phyloP scores from a whole-genome alignment of 2,113 vertebrate species.

The Elgaria multicarinata region DNA sequence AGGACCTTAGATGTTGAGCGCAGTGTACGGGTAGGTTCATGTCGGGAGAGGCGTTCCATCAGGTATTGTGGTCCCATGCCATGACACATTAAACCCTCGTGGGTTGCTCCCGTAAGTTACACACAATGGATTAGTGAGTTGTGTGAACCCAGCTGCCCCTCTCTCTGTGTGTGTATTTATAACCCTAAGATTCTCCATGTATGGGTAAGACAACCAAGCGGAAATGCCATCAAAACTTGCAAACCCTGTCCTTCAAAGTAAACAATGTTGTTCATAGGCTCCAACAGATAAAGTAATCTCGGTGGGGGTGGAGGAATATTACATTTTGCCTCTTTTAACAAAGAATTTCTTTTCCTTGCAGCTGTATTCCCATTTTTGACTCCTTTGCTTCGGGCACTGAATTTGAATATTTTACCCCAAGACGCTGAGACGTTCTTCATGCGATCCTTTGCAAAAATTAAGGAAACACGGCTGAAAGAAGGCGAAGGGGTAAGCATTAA shows the following conservation, averaged over 20 bases:
- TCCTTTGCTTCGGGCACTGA: constrained; percentile 1
- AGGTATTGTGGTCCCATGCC: too few relatives aligned
- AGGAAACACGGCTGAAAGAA: constrained; percentile 26
- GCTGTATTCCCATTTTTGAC: background rate
- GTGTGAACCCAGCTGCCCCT: too few relatives aligned
- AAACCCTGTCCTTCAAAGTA: background rate
- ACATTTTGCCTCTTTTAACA: background rate
- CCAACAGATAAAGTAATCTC: background rate
- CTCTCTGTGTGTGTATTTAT: background rate
- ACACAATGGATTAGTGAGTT: too few relatives aligned
- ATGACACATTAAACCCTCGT: too few relatives aligned
- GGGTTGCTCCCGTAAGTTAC: too few relatives aligned
- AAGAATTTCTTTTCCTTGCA: background rate
- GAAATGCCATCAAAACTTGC: background rate
- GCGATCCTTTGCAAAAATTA: constrained; percentile 22
- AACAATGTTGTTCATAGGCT: background rate
- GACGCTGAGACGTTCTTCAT: constrained; percentile 24
- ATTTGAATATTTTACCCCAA: background rate
- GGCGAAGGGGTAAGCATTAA: constrained; percentile 22
- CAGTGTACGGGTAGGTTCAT: too few relatives aligned
- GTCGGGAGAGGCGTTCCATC: too few relatives aligned
- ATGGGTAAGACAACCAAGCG: background rate
- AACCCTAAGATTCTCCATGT: background rate
- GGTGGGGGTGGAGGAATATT: background rate
- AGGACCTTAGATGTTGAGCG: too few relatives aligned